phyloP scores from a whole-genome alignment of 2,888 invertebrate genomes.

The Oegoconia quadripuncta region DNA sequence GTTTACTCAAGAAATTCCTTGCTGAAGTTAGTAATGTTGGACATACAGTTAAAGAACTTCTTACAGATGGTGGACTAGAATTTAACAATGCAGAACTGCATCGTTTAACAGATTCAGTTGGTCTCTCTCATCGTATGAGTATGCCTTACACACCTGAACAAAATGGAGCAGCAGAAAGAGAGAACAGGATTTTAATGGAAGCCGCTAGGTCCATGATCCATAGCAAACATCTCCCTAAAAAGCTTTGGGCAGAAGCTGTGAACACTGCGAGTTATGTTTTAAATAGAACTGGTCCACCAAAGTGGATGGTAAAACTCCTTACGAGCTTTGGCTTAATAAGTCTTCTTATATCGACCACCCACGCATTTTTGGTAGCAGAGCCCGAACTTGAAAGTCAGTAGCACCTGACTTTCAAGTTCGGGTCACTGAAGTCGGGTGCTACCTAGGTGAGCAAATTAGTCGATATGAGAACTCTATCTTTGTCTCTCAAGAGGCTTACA shows the following conservation, averaged over 20 bases:
- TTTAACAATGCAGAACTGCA: neutral
- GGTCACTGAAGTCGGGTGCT: too few species aligned
- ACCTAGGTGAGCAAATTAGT: too few species aligned
- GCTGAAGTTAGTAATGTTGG: neutral
- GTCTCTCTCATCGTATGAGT: neutral
- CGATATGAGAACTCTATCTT: too few species aligned
- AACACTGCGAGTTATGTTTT: conserved; percentile 2
- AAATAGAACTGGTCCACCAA: neutral
- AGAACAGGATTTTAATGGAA: conserved; percentile 12
- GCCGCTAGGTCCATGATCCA: conserved; percentile 12
- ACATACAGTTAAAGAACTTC: neutral
- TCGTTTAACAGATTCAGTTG: neutral
- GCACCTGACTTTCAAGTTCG: too few species aligned
- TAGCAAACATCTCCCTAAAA: conserved; percentile 2
- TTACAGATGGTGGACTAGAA: neutral
- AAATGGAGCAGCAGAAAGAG: conserved; percentile 12
- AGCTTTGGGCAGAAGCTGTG: conserved; percentile 13
- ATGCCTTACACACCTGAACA: conserved; percentile 11
- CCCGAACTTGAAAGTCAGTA: too few species aligned
- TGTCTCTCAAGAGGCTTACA: too few species aligned
- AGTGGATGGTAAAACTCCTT: neutral
- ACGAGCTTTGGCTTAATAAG: neutral
- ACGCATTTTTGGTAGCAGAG: neutral
- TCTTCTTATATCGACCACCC: neutral
- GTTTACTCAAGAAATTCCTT: conserved; percentile 7